Conservation (phyloP, 2,797 vertebrate genomes). For the Melopsittacus undulatus region DNA sequence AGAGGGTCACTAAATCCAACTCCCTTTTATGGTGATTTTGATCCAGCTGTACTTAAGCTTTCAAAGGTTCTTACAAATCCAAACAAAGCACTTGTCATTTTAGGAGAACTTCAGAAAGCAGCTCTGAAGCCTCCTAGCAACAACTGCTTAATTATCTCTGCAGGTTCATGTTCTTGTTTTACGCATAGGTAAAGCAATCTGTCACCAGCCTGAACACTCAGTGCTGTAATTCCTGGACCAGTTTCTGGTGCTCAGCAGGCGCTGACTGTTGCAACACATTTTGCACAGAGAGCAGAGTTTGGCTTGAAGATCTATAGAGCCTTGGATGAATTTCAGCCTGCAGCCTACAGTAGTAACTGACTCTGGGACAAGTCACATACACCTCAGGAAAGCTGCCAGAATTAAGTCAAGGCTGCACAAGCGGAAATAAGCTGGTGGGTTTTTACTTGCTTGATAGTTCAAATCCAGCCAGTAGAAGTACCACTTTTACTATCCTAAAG, state of each 20-base stretch:
- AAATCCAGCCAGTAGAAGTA: not conserved
- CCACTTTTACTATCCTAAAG: not conserved
- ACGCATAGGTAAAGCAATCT: not conserved
- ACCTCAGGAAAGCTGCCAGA: not conserved
- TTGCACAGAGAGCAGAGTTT: not conserved
- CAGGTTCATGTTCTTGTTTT: constrained; percentile 18
- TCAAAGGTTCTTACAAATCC: not conserved
- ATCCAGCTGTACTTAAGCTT: constrained; percentile 4
- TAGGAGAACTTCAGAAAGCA: constrained; percentile 6
- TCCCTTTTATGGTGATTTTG: constrained; percentile 23
- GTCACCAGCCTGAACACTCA: not conserved
- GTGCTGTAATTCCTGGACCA: not conserved
- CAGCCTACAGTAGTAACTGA: not conserved
- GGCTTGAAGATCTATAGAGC: not conserved
- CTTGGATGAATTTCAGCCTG: constrained; percentile 9
- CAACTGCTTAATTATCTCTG: constrained; percentile 9
- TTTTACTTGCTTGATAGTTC: not conserved
- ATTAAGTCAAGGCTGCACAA: not conserved
- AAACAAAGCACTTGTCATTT: not conserved
- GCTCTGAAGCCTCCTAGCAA: constrained; percentile 36
- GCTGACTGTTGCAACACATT: not conserved
- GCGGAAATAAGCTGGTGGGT: not conserved
- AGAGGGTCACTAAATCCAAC: constrained; percentile 6
- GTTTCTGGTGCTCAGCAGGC: not conserved
- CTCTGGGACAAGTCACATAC: not conserved